Evolutionary conservation across 2,797 vertebrate species (phyloP).

Genomic region (Chromobotia macracanthus): DNA sequence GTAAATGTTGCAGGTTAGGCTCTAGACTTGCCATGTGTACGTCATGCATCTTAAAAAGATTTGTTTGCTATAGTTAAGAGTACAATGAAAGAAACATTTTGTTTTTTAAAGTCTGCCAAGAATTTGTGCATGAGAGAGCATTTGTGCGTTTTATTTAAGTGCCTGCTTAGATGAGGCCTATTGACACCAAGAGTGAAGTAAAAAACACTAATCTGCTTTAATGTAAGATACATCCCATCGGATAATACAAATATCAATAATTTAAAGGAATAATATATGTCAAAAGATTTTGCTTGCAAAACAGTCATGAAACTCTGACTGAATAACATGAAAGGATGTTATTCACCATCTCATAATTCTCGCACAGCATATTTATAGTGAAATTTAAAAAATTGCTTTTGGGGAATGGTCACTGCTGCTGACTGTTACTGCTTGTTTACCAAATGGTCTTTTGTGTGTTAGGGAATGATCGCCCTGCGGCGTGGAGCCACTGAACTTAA

Average conservation of each 20-base stretch:
- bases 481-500: constrained; percentile 96
- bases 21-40: neutral
- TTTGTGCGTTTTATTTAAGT: too few relatives aligned
- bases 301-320: neutral
- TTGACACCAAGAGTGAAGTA: too few relatives aligned
- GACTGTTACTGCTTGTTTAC: neutral
- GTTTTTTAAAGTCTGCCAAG: too few relatives aligned
- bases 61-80: neutral
- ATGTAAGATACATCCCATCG: too few relatives aligned
- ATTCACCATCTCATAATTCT: neutral
- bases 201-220: too few relatives aligned
- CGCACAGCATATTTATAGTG: neutral
- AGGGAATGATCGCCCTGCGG: constrained; percentile 97
- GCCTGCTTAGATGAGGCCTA: too few relatives aligned
- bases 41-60: neutral
- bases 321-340: too few relatives aligned
- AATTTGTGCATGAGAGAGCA: too few relatives aligned
- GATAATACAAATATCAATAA: neutral
- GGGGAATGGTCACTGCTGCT: neutral
- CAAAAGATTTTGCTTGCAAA: neutral
- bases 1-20: neutral
- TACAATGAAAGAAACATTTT: too few relatives aligned
- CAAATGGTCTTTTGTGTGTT: constrained; percentile 12
- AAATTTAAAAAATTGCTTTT: neutral
- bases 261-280: neutral